Evolutionary conservation across 2,113 vertebrate genomes (phyloP).

Genomic region (Lamprotornis superbus): DNA sequence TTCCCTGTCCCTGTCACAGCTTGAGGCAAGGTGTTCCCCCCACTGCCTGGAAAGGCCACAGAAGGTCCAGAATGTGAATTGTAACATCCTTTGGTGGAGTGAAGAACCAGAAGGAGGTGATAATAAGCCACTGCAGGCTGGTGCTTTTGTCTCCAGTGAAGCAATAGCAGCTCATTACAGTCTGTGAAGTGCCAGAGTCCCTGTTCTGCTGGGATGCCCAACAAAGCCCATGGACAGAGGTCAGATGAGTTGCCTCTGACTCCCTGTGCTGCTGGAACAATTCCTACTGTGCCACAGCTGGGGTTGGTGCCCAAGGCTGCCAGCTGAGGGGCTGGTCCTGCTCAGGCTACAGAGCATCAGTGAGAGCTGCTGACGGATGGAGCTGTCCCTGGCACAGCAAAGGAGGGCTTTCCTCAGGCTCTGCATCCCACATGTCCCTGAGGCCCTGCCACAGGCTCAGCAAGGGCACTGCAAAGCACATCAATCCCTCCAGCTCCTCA

Average conservation of each 20-base stretch:
- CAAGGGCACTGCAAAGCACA: accelerated
- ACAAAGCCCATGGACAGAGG: background rate
- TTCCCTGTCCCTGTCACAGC: background rate
- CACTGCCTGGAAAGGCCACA: background rate
- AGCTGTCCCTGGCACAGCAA: background rate
- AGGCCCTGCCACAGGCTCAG: background rate
- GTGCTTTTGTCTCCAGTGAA: background rate
- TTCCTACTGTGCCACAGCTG: background rate
- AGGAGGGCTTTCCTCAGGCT: background rate
- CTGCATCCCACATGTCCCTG: background rate
- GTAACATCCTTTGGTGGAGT: background rate
- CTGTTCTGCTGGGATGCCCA: background rate
- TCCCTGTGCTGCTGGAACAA: background rate
- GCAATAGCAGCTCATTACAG: background rate
- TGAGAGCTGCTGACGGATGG: accelerated
- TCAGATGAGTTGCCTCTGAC: background rate
- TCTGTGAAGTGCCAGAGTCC: background rate
- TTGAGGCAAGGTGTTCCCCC: background rate
- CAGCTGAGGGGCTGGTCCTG: background rate
- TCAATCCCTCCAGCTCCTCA: background rate
- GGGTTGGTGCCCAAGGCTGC: background rate
- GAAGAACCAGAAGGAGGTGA: background rate
- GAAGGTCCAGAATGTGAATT: background rate
- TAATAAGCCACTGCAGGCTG: background rate
- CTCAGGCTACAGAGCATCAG: accelerated